A percentile compares a stretch with the other conserved stretches of the same genome.
Evolutionary conservation across 2,888 invertebrate genomes (phyloP).

Genomic region (Pheosia gnoma): DNA sequence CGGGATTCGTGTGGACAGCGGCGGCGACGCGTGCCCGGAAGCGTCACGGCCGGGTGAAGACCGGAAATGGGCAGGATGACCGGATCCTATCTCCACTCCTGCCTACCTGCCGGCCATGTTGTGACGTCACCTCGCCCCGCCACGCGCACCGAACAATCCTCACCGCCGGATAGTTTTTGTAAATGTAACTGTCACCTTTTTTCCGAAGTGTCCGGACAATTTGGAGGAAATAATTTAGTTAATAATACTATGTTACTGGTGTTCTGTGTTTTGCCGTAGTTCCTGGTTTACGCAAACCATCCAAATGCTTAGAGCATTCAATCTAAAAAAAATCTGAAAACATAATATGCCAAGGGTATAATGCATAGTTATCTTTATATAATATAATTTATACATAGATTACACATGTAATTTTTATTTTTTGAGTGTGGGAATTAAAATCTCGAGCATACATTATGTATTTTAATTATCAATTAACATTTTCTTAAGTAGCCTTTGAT

Average conservation of each 20-base stretch:
- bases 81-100: slow-evolving; percentile 83
- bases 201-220: slow-evolving; percentile 12
- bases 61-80: slow-evolving; percentile 85
- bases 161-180: slow-evolving; percentile 47
- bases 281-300: too few species aligned
- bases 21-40: slow-evolving; percentile 82
- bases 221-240: not conserved
- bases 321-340: too few species aligned
- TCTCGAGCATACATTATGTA: too few species aligned
- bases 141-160: slow-evolving; percentile 32
- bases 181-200: slow-evolving; percentile 40
- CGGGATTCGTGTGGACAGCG: slow-evolving; percentile 59
- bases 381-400: too few species aligned
- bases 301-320: too few species aligned
- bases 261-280: too few species aligned
- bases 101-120: slow-evolving; percentile 79
- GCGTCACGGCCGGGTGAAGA: slow-evolving; percentile 84
- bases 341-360: too few species aligned
- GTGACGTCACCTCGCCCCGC: slow-evolving; percentile 70
- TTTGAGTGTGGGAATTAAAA: too few species aligned
- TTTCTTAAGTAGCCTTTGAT: too few species aligned
- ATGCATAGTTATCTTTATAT: too few species aligned
- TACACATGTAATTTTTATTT: too few species aligned
- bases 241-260: not conserved
- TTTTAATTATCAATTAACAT: too few species aligned